Percentiles rank a stretch among this genome's conserved stretches.
Evolutionary conservation across 2,113 vertebrate species (phyloP).

Genomic region (Ctenodactylus gundi): DNA sequence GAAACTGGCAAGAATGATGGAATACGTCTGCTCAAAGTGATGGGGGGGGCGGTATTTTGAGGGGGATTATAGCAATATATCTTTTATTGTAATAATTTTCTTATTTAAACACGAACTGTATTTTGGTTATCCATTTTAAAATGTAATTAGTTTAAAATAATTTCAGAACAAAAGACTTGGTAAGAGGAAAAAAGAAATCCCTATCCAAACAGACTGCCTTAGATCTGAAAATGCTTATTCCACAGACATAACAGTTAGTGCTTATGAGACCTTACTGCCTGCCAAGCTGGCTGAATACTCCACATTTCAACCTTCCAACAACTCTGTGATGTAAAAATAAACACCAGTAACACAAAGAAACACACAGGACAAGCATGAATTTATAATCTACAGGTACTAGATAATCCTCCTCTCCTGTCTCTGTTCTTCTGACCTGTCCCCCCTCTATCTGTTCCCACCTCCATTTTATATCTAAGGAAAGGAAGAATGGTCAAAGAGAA

Average conservation of each 20-base stretch:
- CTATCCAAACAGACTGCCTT: neutral
- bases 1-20: too few relatives aligned
- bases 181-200: neutral
- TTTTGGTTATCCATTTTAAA: too few relatives aligned
- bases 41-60: too few relatives aligned
- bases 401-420: too few relatives aligned
- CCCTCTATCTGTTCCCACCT: neutral
- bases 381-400: neutral
- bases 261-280: neutral
- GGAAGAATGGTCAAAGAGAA: neutral
- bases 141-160: neutral
- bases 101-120: too few relatives aligned
- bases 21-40: too few relatives aligned
- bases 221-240: conserved; percentile 18
- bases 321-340: neutral
- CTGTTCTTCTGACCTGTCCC: neutral
- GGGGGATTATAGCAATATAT: too few relatives aligned
- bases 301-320: neutral
- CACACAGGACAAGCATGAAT: neutral
- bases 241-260: neutral
- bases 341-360: neutral
- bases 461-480: neutral
- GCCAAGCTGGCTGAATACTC: neutral
- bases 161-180: neutral
- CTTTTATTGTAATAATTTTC: too few relatives aligned